phyloP scores from a whole-genome alignment of 2,797 vertebrate genomes.

The Enteromius afrohamiltoni region DNA sequence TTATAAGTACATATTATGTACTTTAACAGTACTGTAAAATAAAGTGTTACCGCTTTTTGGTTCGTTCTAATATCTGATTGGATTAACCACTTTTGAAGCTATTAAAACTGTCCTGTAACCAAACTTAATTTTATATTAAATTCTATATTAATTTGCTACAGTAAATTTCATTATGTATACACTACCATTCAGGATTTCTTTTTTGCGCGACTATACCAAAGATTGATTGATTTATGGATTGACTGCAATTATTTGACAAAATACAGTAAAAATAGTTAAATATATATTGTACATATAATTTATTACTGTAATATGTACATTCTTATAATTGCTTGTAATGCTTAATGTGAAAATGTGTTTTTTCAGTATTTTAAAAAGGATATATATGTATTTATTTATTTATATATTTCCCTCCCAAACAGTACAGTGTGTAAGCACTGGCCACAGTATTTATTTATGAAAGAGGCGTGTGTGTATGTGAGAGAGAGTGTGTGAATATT shows the following conservation, averaged over 20 bases:
- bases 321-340: background rate
- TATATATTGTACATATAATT: background rate
- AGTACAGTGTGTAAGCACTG: background rate
- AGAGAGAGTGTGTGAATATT: background rate
- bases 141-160: background rate
- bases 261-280: background rate
- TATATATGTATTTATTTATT: no score
- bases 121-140: background rate
- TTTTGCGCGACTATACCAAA: background rate
- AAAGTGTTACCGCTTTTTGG: background rate
- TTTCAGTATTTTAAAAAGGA: background rate
- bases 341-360: no score
- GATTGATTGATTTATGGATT: background rate
- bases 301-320: background rate
- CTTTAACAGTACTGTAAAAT: background rate
- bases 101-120: background rate
- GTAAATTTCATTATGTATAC: background rate
- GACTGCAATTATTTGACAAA: background rate
- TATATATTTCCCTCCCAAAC: no score
- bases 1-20: background rate
- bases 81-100: background rate
- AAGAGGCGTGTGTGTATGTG: conserved; percentile 2
- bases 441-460: background rate
- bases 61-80: background rate
- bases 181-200: background rate